Evolutionary conservation across 1,140 invertebrate species (phyloP), one percentile per base, ranked within the genome.

Genomic region (Antheraea pernyi): DNA sequence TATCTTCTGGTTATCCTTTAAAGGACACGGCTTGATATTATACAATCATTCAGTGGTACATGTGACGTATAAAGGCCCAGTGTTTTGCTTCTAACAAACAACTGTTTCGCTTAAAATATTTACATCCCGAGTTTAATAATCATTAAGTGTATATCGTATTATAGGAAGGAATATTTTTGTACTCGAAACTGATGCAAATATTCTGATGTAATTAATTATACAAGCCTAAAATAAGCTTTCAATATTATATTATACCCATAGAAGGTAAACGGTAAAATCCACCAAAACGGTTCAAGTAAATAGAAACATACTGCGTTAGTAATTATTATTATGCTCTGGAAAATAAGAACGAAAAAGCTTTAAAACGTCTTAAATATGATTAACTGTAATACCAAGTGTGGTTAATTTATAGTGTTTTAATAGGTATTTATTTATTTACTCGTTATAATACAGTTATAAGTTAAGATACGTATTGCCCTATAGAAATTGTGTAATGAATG

Each of bases 351-450:
- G 10, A 19, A 22, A 22, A 61, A 61, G 59, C 59, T 61, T 61
- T 61, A 61, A 61, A 19, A 22, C 22, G 10, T 22, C 18, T 22
- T 22, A 19, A 61, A 61, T 19, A 61, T 19, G 19, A 61, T 61
- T 61, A 36, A 61, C 30, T 61, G 19, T 22, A 36, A 61, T 61
- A 18, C 30, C 11, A 22, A 18, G 30, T 22, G 6, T 61, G 30
- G 18, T 61, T 61, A 10, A 36, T 22, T 22, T n/a, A 48, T 13
- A 48, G 62, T 19, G 30, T 48, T 65, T 18, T 65, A 65, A 19
- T 65, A 65, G 78, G 73, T 84, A 86, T 85, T 88, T 86, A 87
- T 87, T 87, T 84, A 83, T 81, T 75, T 76, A 80, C 72, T 79
- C 72, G 74, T 85, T 85, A 71, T 65, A 71, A 75, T 71, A 69